Evolutionary conservation across 1,140 invertebrate genomes (phyloP).

Genomic region (Bursaphelenchus mucronatus): DNA sequence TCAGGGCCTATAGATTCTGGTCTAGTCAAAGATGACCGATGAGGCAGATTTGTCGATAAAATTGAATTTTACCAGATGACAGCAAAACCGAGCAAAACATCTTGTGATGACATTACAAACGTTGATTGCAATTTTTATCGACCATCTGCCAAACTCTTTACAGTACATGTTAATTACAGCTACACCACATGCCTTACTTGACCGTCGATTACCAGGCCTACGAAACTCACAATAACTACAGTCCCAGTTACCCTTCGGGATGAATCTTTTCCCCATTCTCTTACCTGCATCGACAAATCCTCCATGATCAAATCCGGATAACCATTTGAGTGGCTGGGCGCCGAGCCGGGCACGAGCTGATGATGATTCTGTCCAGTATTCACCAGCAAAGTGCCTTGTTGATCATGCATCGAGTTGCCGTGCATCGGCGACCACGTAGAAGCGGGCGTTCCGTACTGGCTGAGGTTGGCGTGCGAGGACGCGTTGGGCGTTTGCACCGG

Average conservation of each 20-base stretch:
- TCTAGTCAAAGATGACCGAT: no score
- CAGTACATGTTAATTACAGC: no score
- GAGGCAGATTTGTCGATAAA: no score
- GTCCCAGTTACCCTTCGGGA: no score
- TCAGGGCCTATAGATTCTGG: no score
- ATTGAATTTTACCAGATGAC: no score
- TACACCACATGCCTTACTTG: no score
- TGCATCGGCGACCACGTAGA: conserved; percentile 37
- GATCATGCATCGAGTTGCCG: neutral
- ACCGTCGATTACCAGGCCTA: neutral
- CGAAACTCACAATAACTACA: neutral
- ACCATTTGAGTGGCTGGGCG: neutral
- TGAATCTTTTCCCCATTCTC: neutral
- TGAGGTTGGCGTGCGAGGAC: conserved; percentile 14
- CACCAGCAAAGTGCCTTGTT: conserved; percentile 11
- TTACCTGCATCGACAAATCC: conserved; percentile 40
- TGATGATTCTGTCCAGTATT: conserved; percentile 11
- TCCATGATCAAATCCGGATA: conserved; percentile 46
- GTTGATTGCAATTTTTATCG: no score
- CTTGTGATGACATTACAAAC: no score
- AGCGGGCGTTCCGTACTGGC: conserved; percentile 36
- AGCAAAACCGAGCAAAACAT: no score
- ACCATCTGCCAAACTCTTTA: no score
- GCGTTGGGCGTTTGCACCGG: conserved; percentile 14
- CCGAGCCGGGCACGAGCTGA: conserved; percentile 17